Base-by-base conservation (phyloP, 2,113 vertebrate species). In the Antennarius striatus region DNA sequence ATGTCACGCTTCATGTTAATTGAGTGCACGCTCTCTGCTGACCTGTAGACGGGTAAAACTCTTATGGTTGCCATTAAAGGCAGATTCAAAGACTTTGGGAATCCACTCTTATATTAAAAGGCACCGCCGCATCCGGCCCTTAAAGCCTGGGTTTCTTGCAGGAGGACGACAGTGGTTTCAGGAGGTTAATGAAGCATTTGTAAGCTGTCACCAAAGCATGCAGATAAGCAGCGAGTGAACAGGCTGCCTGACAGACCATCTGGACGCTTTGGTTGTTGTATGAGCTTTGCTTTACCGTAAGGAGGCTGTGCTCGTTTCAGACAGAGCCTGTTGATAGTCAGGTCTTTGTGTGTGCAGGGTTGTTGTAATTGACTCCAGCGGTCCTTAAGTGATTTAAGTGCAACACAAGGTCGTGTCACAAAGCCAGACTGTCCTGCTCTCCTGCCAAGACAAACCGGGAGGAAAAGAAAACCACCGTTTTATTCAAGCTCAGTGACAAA, bases 21-120 rank as follows among this genome's bases (percentile, higher is more conserved):
- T 77, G 74, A 88, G 63, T 30, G 73, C 66, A 76, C 60, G 68
- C 54, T 81, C 79, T 79, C 64, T 70, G 73, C 70, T 82, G 82
- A 89, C 85, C 82, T 82, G 77, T 76, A 79, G 67, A 67, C 79
- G 56, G 61, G 53, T 67, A 29, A 57, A 84, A 66, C 59, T 76
- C 71, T 78, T 22, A 48, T n/a, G 55, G 67, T 63, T 62, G 55
- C 48, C 42, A 4, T 81, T 63, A 71, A 56, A 15, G 32, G 56
- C 55, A 47, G 32, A 66, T 40, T 59, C 68, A 65, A 49, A 73
- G 63, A 64, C 49, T 65, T 71, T 54, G 42, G 56, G 39, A 62
- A 78, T n/a, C 16, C 30, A 59, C 84, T 84, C 81, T 46, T 56
- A 82, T 76, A 63, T 80, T 63, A 71, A 67, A 82, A 58, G 56